Evolutionary conservation across 2,113 vertebrate genomes (phyloP), one percentile per base, ranked within the genome.

Genomic region (Cyanocitta stelleri): DNA sequence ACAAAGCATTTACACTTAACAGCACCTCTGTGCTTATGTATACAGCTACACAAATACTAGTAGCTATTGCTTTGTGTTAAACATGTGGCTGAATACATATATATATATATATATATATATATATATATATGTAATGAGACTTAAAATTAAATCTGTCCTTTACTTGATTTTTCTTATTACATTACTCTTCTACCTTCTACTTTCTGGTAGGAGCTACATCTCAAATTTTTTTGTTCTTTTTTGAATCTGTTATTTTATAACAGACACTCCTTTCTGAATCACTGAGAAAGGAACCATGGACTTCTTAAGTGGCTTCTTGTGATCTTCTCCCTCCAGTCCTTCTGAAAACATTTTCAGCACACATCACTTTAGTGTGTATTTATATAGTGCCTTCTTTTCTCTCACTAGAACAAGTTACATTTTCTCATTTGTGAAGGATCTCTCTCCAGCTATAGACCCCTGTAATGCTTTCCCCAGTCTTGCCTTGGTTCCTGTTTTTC

Each of bases 11-110:
- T 67, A 48, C 5, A 30, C 6, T 37, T 52, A 59, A 46, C 8
- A 62, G 26, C 49, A 62, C 2, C 20, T 54, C 2, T 7, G 1
- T n/a, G 16, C 18, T 30, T 23, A 3, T 13, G 3, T 24, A 6
- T 11, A 35, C 2, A 51, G 3, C 35, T 6, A 23, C 3, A 56
- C 1, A 73, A 21, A 71, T 10, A 51, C 1, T 7, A 55, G 3
- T 19, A 82, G 39, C 43, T 33, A 56, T 41, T 73, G 44, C 10
- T 63, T 54, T 41, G 13, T 17, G 6, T 62, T 66, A 73, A 62
- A 76, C 17, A 51, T 0, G 2, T 29, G 16, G 9, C 5, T 74
- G 75, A 52, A 52, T n/a, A 58, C 6, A 72, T 10, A 41, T 27
- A 62, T 19, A 37, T 29, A 15, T n/a, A n/a, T 10, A 29, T 13